Conservation (phyloP, 2,888 invertebrate genomes). For the Eucera pruinosa region DNA sequence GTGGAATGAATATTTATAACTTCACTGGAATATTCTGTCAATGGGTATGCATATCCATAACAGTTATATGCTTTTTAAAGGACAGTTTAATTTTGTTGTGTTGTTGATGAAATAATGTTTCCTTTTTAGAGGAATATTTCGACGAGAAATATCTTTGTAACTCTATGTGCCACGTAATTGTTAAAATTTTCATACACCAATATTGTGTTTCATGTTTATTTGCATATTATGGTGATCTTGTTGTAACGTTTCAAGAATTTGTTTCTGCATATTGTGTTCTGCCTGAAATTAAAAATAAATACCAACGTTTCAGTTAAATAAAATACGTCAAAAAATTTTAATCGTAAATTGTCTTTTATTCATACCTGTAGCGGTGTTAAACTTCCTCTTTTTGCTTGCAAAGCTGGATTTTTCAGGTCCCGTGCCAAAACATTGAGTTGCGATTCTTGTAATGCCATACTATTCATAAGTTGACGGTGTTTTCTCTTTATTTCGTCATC, state of each 20-base stretch:
- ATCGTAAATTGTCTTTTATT: neutral
- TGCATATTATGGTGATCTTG: conserved; percentile 82
- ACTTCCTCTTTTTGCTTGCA: conserved; percentile 75
- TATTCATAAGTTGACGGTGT: conserved; percentile 76
- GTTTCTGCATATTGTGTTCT: conserved; percentile 81
- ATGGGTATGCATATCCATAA: conserved; percentile 18
- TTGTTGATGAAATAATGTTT: neutral
- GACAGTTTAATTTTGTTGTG: too few relatives aligned
- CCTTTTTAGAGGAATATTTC: conserved; percentile 42
- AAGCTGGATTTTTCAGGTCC: conserved; percentile 74
- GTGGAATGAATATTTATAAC: conserved; percentile 27
- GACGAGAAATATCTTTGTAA: conserved; percentile 11
- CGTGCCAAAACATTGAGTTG: conserved; percentile 78
- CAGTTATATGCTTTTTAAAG: neutral
- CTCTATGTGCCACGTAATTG: neutral
- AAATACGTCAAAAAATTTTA: neutral
- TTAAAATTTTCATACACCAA: conserved; percentile 72
- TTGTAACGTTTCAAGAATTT: conserved; percentile 81
- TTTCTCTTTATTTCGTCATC: conserved; percentile 74
- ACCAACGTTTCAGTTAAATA: neutral
- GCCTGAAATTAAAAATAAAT: conserved; percentile 70
- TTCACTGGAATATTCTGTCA: conserved; percentile 38
- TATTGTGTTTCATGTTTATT: conserved; percentile 78
- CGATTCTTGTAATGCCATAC: conserved; percentile 76
- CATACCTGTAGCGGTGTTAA: conserved; percentile 76